Evolutionary conservation across 2,888 invertebrate genomes (phyloP).

Genomic region (Rhagonycha fulva): DNA sequence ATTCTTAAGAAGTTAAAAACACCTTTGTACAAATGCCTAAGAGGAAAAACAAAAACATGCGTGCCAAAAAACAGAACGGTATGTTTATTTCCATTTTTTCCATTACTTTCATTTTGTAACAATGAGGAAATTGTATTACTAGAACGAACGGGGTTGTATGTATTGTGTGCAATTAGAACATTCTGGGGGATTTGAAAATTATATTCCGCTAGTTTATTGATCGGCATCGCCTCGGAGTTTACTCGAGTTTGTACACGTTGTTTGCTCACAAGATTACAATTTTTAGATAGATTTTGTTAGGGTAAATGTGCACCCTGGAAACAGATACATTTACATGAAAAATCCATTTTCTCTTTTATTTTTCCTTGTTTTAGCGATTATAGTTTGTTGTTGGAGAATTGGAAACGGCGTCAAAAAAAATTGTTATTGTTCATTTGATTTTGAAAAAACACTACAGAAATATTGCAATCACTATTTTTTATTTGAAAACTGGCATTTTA

Average conservation of each 20-base stretch:
- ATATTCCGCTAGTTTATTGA: background rate
- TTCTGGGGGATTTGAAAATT: background rate
- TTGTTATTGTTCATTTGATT: background rate
- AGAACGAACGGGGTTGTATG: background rate
- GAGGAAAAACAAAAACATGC: conserved; percentile 44
- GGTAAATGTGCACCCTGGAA: background rate
- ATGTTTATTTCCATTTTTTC: conserved; percentile 28
- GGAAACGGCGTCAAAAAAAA: no score
- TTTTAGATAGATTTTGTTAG: background rate
- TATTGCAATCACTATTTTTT: no score
- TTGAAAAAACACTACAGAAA: background rate
- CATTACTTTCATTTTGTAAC: background rate
- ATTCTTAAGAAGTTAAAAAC: conserved; percentile 7
- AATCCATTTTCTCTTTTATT: background rate
- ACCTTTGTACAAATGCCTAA: conserved; percentile 36
- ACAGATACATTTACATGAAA: background rate
- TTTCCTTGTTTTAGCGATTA: background rate
- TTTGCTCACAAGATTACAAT: background rate
- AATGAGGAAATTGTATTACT: background rate
- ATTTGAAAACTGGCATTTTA: no score
- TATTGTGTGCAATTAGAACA: background rate
- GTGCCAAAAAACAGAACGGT: conserved; percentile 48
- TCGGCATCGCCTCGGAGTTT: conserved; percentile 3
- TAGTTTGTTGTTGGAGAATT: no score
- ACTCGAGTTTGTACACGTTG: background rate